phyloP scores from a whole-genome alignment of 2,888 invertebrate genomes.

The Aphidoletes aphidimyza region DNA sequence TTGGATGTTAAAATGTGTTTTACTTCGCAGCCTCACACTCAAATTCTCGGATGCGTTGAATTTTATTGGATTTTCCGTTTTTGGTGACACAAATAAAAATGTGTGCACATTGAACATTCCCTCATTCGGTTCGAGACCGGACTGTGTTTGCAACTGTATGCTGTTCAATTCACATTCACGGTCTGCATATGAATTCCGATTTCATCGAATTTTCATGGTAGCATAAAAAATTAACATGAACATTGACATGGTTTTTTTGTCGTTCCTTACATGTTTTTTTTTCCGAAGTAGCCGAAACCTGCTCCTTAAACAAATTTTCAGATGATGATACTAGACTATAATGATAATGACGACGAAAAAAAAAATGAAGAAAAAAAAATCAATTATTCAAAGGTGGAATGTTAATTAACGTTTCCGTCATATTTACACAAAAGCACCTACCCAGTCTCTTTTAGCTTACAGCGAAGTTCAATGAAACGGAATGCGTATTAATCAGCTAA shows the following conservation, averaged over 20 bases:
- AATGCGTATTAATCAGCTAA: conserved; percentile 5
- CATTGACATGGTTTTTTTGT: background rate
- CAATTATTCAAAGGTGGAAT: background rate
- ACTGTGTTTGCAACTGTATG: background rate
- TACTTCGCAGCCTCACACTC: too few species aligned
- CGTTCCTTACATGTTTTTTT: too few species aligned
- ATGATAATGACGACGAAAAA: background rate
- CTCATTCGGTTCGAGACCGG: background rate
- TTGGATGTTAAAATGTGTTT: conserved; percentile 16
- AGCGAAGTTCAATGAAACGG: conserved; percentile 11
- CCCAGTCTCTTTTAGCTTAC: too few species aligned
- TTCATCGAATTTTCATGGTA: background rate
- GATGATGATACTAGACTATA: too few species aligned
- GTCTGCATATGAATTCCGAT: background rate
- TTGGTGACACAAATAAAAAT: background rate
- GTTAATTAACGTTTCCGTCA: conserved; percentile 43
- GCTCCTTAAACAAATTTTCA: too few species aligned
- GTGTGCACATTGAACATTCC: background rate
- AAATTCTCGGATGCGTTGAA: background rate
- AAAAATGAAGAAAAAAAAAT: background rate
- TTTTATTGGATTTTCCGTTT: conserved; percentile 11
- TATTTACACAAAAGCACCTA: background rate
- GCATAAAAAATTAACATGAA: background rate
- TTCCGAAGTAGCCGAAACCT: too few species aligned
- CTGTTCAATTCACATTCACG: background rate